Conservation (phyloP, 2,113 vertebrate genomes). For the Dromiciops gliroides region DNA sequence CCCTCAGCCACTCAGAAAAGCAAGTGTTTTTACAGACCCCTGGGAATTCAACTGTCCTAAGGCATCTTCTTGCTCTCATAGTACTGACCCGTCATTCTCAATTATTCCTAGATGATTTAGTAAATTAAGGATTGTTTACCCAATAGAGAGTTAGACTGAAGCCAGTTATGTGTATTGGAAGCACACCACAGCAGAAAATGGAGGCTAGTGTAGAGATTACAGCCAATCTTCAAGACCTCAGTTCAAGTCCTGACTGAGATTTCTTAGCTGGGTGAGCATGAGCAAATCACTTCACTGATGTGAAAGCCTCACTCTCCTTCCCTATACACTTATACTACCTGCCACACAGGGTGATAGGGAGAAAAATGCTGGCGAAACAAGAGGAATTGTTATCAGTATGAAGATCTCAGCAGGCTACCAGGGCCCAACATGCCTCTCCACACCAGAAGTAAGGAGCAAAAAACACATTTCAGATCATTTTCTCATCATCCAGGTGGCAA, state of each 20-base stretch:
- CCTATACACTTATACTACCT: not conserved
- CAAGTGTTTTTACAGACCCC: conserved; percentile 43
- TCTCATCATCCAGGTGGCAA: conserved; percentile 57
- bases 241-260: not conserved
- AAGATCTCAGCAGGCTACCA: not conserved
- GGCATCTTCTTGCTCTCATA: conserved; percentile 24
- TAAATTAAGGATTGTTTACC: conserved; percentile 37
- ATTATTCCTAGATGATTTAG: conserved; percentile 39
- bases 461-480: conserved; percentile 55
- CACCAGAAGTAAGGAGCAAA: conserved; percentile 21
- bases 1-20: not conserved
- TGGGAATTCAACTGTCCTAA: conserved; percentile 21
- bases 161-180: not conserved
- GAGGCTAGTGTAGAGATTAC: not conserved
- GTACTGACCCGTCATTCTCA: not conserved
- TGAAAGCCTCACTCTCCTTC: not conserved
- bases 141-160: conserved; percentile 25
- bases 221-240: not conserved
- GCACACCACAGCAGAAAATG: not conserved
- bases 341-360: not conserved
- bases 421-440: not conserved
- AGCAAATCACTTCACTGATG: not conserved
- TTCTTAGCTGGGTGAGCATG: not conserved
- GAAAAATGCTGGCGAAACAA: not conserved
- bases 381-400: not conserved